These are phyloP conservation scores for Sminthopsis crassicaudata DNA, from an alignment of 2,113 vertebrate species.

Conservation along the genomic window DNA sequence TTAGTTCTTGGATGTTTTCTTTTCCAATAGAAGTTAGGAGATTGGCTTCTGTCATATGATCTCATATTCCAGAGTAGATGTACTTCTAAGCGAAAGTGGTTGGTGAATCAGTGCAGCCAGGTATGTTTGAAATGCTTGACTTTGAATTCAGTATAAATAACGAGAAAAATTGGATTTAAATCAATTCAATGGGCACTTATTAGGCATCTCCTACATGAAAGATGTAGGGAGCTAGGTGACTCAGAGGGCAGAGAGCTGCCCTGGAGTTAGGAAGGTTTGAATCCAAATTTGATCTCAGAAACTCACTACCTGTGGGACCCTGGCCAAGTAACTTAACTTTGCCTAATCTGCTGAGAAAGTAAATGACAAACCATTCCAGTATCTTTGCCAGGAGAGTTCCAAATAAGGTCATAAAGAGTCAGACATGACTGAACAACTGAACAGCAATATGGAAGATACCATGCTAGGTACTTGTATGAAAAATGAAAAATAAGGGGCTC, in stretches of 20 bases:
- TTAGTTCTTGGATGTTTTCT: neutral
- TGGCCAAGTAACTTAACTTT: neutral
- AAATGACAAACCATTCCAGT: neutral
- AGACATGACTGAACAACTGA: neutral
- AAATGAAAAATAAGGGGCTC: neutral
- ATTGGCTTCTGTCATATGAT: neutral
- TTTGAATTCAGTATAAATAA: constrained; percentile 43
- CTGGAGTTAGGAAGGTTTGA: neutral
- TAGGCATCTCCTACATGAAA: neutral
- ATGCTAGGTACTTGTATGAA: neutral
- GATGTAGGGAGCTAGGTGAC: neutral
- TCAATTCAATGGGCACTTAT: neutral
- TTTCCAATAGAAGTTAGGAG: neutral
- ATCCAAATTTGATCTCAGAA: neutral
- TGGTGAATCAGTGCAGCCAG: neutral
- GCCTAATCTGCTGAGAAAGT: neutral
- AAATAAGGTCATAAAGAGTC: neutral
- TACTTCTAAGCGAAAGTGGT: neutral
- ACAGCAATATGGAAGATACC: neutral
- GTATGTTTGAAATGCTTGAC: constrained; percentile 34
- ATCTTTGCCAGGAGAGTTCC: neutral
- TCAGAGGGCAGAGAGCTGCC: neutral
- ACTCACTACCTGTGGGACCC: neutral
- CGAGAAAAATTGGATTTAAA: neutral
- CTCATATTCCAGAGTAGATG: neutral